A percentile compares a stretch with the other conserved stretches of the same genome.
These are phyloP conservation scores for Seira ritae DNA, from an alignment of 2,888 invertebrate species.

Conservation along the genomic window DNA sequence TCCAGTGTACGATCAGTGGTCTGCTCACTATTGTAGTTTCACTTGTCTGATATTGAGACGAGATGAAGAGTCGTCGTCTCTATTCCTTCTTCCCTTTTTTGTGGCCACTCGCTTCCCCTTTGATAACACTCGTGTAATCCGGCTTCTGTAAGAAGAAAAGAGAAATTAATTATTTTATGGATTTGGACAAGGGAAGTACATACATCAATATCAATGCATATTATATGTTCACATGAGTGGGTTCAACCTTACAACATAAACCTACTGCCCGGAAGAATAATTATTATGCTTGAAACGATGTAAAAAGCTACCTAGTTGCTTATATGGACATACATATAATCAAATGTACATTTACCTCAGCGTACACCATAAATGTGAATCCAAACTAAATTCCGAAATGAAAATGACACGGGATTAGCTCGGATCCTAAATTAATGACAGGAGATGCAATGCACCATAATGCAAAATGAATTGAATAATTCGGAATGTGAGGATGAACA, in stretches of 20 bases:
- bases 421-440: too few species aligned
- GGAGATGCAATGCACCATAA: too few species aligned
- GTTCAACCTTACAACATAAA: neutral
- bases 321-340: too few species aligned
- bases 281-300: neutral
- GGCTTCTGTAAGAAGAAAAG: slow-evolving; percentile 8
- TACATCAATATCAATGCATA: too few species aligned
- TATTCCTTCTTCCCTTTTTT: slow-evolving; percentile 4
- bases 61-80: neutral
- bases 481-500: too few species aligned
- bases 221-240: too few species aligned
- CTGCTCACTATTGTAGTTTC: neutral
- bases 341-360: too few species aligned
- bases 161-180: slow-evolving; percentile 11
- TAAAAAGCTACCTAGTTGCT: too few species aligned
- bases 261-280: neutral
- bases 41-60: neutral
- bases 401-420: neutral
- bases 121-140: neutral
- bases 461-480: too few species aligned
- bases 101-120: neutral
- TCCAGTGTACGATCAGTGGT: too few species aligned
- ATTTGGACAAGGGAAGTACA: neutral
- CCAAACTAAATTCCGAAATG: too few species aligned
- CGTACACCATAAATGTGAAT: too few species aligned